Conservation (phyloP, 1,140 invertebrate species). For the Penaeus chinensis region DNA sequence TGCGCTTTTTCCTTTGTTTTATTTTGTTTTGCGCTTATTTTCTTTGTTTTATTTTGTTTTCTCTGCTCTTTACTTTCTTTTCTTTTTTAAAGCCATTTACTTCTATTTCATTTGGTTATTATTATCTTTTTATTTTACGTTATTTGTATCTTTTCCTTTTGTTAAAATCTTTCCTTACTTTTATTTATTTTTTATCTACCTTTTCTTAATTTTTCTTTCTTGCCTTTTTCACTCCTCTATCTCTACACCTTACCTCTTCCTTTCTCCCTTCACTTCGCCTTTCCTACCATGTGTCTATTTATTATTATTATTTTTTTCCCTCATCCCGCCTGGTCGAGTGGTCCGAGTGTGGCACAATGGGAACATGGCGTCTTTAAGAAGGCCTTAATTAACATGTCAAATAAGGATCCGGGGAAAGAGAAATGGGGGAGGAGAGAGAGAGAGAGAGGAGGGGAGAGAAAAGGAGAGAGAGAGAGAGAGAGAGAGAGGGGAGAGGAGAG, state of each 20-base stretch:
- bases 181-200: neutral
- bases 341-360: too few relatives aligned
- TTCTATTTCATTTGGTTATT: neutral
- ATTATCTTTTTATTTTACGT: neutral
- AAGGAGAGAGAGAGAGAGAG: too few relatives aligned
- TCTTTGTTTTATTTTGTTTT: too few relatives aligned
- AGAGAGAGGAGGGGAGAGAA: neutral
- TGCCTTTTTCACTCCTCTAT: neutral
- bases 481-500: neutral
- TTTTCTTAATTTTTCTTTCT: neutral
- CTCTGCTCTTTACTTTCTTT: neutral
- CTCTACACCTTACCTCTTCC: conserved; percentile 11
- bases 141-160: neutral
- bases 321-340: too few relatives aligned
- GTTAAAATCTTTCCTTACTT: neutral
- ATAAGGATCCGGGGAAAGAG: neutral
- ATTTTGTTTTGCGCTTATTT: too few relatives aligned
- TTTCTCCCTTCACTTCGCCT: neutral
- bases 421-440: neutral
- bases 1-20: too few relatives aligned
- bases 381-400: too few relatives aligned
- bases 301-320: neutral
- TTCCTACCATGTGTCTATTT: conserved; percentile 10
- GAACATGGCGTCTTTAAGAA: too few relatives aligned
- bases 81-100: conserved; percentile 8